Conservation (phyloP, 2,888 invertebrate genomes). For the Chymomyza amoena region DNA sequence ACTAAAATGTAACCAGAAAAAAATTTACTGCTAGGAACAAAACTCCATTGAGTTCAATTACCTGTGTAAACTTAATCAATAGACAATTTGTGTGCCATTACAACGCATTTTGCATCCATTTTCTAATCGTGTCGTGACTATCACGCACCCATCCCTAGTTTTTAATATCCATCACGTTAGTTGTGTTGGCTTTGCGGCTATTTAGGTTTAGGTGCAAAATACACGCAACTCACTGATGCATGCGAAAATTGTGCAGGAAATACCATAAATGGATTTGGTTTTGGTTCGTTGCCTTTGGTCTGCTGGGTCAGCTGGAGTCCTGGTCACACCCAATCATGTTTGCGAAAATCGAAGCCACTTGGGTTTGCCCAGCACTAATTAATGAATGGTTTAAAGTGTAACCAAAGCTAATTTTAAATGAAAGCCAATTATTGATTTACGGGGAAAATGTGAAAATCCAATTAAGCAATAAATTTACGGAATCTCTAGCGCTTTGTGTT, state of each 20-base stretch:
- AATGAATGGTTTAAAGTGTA: constrained; percentile 35
- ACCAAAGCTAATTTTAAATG: background rate
- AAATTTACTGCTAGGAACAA: too few species aligned
- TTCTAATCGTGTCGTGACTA: too few species aligned
- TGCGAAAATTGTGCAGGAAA: constrained; percentile 64
- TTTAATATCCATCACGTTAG: background rate
- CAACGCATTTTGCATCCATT: too few species aligned
- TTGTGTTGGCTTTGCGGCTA: constrained; percentile 29
- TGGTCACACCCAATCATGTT: background rate
- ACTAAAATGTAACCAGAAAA: too few species aligned
- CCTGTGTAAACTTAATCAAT: too few species aligned
- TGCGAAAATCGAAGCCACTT: background rate
- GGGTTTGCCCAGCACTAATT: constrained; percentile 46
- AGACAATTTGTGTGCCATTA: too few species aligned
- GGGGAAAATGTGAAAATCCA: background rate
- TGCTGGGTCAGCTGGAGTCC: background rate
- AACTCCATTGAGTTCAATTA: too few species aligned
- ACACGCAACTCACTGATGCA: constrained; percentile 67
- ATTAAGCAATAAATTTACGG: background rate
- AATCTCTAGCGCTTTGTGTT: background rate
- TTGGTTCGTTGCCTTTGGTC: background rate
- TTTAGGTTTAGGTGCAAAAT: constrained; percentile 57
- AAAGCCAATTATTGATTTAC: background rate
- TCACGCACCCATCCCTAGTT: background rate
- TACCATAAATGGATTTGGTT: constrained; percentile 59